Evolutionary conservation across 30 jellyfish, hydroid and myxozoan genomes (phyloP).

Genomic region (Hydractinia symbiolongicarpus): DNA sequence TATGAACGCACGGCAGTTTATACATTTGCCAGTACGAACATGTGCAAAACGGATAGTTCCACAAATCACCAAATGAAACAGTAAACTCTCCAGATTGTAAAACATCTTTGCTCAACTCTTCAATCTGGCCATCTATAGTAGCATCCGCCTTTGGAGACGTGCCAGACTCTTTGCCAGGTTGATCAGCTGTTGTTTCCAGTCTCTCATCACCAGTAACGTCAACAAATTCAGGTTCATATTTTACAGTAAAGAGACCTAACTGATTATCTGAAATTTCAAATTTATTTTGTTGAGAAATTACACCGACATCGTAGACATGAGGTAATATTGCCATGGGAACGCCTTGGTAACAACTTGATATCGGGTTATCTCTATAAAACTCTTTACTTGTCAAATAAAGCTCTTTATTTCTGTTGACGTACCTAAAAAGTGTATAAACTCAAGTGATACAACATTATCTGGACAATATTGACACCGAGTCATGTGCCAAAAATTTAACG

Average conservation of each 20-base stretch:
- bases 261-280: conserved; percentile 3
- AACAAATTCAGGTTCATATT: neutral
- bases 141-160: neutral
- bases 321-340: conserved; percentile 1
- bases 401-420: neutral
- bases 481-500: too few species aligned
- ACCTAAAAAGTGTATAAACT: neutral
- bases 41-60: conserved; percentile 15
- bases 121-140: too few species aligned
- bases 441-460: too few species aligned
- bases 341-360: neutral
- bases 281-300: neutral
- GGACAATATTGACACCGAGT: too few species aligned
- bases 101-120: too few species aligned
- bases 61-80: conserved; percentile 20
- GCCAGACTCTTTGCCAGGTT: neutral
- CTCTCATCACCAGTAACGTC: neutral
- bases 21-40: conserved; percentile 21
- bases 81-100: conserved; percentile 10
- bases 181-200: neutral
- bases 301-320: neutral
- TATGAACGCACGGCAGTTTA: conserved; percentile 21
- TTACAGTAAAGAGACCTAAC: neutral
- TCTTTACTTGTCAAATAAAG: neutral
- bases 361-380: neutral